Evolutionary conservation across 1,140 invertebrate species (phyloP), one percentile per base, ranked within the genome.

Genomic region (Cecropterus lyciades): DNA sequence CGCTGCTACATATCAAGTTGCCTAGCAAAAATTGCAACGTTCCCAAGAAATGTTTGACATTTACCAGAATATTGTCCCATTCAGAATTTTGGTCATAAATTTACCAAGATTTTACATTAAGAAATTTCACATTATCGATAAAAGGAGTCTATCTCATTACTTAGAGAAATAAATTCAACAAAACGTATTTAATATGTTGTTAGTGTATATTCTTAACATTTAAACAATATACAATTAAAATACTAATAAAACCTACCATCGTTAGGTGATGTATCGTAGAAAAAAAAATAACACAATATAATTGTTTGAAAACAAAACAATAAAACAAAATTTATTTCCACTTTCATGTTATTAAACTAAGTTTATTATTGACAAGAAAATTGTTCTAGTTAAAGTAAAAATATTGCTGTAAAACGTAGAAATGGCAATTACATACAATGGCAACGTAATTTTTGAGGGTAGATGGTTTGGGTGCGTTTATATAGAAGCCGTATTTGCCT

Each of bases 161-260:
- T 5, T n/a, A 24, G 5, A 3, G 30, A 45, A 43, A 57, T 30
- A 20, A 45, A 65, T 65, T 24, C 30, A 46, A 55, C 17, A 30
- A 37, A 42, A 43, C 16, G 13, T 20, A 11, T 30, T 42, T 52
- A 42, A 5, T 30, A 46, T 45, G 37, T 53, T 45, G 14, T 65
- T 53, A 42, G 27, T 24, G 43, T 55, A 33, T 65, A 65, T 52
- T 53, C 52, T 65, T 65, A 53, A 53, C 13, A 65, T 65, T 52
- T 43, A 65, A 65, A 65, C 27, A 65, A 65, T 46, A 55, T 53
- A 55, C 43, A 65, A 65, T 65, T 64, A 53, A 52, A 53, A 64
- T 45, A 45, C 49, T 45, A 57, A 57, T 45, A 33, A 57, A 53
- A 57, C 43, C 40, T 45, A 40, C 40, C 55, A 57, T 57, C 53